Conservation (phyloP, 1,140 invertebrate genomes). For the Hestina assimilis region DNA sequence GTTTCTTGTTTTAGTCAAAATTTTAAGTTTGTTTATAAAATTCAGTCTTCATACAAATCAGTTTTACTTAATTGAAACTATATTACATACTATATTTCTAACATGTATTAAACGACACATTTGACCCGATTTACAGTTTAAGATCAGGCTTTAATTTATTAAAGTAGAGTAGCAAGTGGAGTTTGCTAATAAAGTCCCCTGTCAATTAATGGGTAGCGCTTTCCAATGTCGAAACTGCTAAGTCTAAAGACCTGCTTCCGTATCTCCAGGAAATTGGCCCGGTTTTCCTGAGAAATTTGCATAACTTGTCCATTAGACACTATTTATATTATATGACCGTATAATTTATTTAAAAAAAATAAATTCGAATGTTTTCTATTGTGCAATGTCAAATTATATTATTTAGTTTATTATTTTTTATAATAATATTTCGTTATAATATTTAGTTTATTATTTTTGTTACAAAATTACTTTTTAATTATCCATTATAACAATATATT, state of each 20-base stretch:
- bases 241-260: conserved; percentile 20
- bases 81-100: too few species aligned
- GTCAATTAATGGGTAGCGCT: conserved; percentile 24
- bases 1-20: not conserved
- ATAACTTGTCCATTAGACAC: conserved; percentile 15
- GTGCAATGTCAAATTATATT: not conserved
- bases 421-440: not conserved
- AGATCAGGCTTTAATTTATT: conserved; percentile 1
- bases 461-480: too few species aligned
- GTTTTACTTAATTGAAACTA: too few species aligned
- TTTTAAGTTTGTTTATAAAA: too few species aligned
- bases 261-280: conserved; percentile 22
- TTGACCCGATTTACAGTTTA: not conserved
- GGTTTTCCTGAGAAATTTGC: conserved; percentile 14
- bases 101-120: too few species aligned
- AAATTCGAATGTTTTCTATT: not conserved
- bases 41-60: too few species aligned
- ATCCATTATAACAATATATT: too few species aligned
- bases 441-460: not conserved
- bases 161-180: conserved; percentile 15
- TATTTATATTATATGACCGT: too few species aligned
- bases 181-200: conserved; percentile 16
- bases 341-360: not conserved
- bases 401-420: not conserved
- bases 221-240: conserved; percentile 20